These are phyloP conservation scores for Arbacia lixula DNA, from an alignment of 53 echinoderm and acorn worm genomes.

Conservation along the genomic window DNA sequence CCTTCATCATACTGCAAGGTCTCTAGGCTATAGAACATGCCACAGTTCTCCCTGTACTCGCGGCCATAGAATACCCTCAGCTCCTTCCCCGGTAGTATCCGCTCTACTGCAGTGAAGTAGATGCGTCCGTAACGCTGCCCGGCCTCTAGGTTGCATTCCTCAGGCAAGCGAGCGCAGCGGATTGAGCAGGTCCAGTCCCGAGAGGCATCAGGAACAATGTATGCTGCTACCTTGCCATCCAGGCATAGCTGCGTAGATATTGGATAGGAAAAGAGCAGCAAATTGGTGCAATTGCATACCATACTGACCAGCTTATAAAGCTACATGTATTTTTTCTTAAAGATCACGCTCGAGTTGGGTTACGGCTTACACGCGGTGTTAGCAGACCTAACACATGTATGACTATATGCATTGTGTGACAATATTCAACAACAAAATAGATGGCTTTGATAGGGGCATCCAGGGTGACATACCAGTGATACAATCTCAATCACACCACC, in stretches of 20 bases:
- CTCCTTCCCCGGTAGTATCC: slow-evolving; percentile 10
- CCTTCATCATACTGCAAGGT: slow-evolving; percentile 16
- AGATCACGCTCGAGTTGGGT: too few species aligned
- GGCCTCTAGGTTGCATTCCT: slow-evolving; percentile 27
- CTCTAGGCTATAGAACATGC: not conserved
- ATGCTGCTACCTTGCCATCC: slow-evolving; percentile 11
- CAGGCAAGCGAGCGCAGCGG: slow-evolving; percentile 13
- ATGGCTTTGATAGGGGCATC: too few species aligned
- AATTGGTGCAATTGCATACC: not conserved
- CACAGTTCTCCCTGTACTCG: slow-evolving; percentile 36
- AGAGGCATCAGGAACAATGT: not conserved
- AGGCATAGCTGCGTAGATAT: slow-evolving; percentile 8
- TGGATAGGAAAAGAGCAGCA: not conserved
- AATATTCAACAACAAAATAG: too few species aligned
- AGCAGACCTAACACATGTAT: too few species aligned
- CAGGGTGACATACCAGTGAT: too few species aligned
- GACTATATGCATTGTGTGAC: too few species aligned
- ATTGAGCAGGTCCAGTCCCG: slow-evolving; percentile 24
- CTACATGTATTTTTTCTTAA: too few species aligned
- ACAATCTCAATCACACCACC: too few species aligned
- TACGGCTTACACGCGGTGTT: not conserved
- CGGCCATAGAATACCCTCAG: slow-evolving; percentile 38
- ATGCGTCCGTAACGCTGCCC: slow-evolving; percentile 38
- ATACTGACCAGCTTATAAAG: not conserved
- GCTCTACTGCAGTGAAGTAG: slow-evolving; percentile 7